A percentile compares a stretch with the other conserved stretches of the same genome.
These are phyloP conservation scores for Helarctos malayanus DNA, from an alignment of 2,797 vertebrate genomes.

Conservation along the genomic window DNA sequence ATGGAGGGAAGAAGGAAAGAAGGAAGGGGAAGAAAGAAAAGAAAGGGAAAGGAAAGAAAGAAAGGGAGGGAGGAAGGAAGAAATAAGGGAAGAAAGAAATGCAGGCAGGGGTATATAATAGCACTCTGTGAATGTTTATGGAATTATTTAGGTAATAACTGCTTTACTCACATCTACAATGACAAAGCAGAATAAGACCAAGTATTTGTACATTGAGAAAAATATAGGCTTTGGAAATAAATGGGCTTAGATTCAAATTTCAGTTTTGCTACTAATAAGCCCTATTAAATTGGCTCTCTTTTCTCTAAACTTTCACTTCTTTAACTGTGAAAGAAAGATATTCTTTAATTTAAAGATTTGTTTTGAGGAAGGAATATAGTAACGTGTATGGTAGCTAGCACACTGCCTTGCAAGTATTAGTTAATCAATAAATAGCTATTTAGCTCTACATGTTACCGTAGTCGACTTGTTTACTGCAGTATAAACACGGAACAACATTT, in stretches of 20 bases:
- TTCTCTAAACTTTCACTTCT: background rate
- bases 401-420: background rate
- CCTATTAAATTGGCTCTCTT: background rate
- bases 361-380: background rate
- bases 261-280: background rate
- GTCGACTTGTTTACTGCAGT: background rate
- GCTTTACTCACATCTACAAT: background rate
- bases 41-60: too few species aligned
- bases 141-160: slow-evolving; percentile 19
- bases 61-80: too few species aligned
- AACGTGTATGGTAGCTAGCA: background rate
- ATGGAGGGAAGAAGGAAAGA: too few species aligned
- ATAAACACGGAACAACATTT: background rate
- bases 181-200: background rate
- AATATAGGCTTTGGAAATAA: background rate
- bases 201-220: background rate
- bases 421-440: background rate
- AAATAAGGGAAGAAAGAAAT: background rate
- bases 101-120: background rate
- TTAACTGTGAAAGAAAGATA: background rate
- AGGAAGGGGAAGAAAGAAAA: too few species aligned
- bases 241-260: background rate
- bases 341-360: background rate
- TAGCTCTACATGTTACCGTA: background rate
- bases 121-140: background rate